Conservation (phyloP, 2,113 vertebrate species). For the Calonectris borealis region DNA sequence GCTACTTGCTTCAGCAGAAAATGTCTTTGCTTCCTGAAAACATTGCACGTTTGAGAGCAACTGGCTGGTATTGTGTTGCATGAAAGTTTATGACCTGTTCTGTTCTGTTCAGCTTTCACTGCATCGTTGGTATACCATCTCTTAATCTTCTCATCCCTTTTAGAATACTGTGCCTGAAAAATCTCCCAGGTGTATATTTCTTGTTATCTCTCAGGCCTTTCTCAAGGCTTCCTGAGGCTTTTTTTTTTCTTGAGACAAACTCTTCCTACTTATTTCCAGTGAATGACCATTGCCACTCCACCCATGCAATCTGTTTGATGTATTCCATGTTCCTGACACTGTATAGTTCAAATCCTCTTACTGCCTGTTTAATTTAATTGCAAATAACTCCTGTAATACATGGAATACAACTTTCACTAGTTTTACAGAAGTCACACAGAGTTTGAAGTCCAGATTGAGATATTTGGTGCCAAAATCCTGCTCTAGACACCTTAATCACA, state of each 20-base stretch:
- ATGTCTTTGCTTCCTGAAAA: not conserved
- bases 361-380: not conserved
- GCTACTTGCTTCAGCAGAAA: not conserved
- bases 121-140: not conserved
- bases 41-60: not conserved
- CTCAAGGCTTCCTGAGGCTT: not conserved
- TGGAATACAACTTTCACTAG: not conserved
- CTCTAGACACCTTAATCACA: not conserved
- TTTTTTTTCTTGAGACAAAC: not conserved
- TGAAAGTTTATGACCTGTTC: not conserved
- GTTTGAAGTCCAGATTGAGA: not conserved
- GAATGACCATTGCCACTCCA: not conserved
- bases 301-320: not conserved
- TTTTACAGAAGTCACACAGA: not conserved
- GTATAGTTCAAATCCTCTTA: not conserved
- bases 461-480: not conserved
- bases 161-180: not conserved
- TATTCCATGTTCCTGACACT: not conserved
- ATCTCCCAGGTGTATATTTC: not conserved
- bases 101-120: not conserved
- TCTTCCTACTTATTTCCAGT: not conserved
- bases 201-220: not conserved
- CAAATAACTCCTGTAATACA: not conserved
- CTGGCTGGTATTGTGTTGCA: not conserved
- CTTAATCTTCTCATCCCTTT: not conserved